Evolutionary conservation across 2,888 invertebrate genomes (phyloP), one percentile per base, ranked within the genome.

Genomic region (Oscheius myriophilus): DNA sequence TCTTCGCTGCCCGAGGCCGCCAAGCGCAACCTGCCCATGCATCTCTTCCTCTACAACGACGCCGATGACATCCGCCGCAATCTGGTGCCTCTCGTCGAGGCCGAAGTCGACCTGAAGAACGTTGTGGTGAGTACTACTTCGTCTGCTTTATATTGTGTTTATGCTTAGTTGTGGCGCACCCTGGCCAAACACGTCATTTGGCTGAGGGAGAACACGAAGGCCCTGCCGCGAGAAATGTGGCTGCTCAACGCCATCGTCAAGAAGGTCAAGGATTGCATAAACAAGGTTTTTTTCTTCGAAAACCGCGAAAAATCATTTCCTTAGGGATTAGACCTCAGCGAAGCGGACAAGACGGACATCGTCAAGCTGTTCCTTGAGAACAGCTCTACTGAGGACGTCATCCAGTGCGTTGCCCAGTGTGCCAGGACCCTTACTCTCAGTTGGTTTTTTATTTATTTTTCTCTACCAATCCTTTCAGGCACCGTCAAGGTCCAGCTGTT

Each of bases 381-480:
- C 3, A 25, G 25, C 11, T 57, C 59, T 1, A 49, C 63, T 1
- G 42, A 53, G 1, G 58, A 58, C 16, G 77, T 77, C 21, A 55
- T 75, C 39, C 64, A 67, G n/a, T 74, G 74, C 6, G 71, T 77
- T 39, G 66, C 77, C 9, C 53, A 73, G 6, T 64, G 70, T 1
- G 73, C 75, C 67, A 69, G 70, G 49, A 75, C 71, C 16, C 69
- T 77, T 21, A 67, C 69, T n/a, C 68, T 75, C 43, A 72, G 74
- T 71, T 43, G 6, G 42, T 41, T 51, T 33, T 4, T 58, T 18
- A 21, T 39, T 53, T 53, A 42, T 12, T 4, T 12, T 54, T 14
- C 18, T 41, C 21, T 49, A n/a, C 4, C 33, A 33, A n/a, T 16
- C 53, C n/a, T 21, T 65, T 7, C 45, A 70, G 67, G 67, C 46